Evolutionary conservation across 2,113 vertebrate genomes (phyloP).

Genomic region (Hirundichthys speculiger): DNA sequence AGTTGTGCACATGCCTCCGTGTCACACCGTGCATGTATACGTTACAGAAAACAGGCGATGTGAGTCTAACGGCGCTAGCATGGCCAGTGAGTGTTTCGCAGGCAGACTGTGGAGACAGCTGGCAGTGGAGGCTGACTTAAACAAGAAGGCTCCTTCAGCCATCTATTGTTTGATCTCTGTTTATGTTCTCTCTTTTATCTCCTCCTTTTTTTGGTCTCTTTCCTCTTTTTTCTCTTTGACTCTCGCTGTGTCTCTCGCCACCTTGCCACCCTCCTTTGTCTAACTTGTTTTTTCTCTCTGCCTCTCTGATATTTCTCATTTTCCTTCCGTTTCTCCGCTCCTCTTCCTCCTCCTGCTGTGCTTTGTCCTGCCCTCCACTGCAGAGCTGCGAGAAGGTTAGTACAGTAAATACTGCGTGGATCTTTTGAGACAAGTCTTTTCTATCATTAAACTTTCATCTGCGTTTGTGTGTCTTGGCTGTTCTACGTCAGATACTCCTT

Average conservation of each 20-base stretch:
- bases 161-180: conserved; percentile 22
- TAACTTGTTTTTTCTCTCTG: conserved; percentile 60
- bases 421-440: conserved; percentile 79
- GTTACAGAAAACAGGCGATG: conserved; percentile 32
- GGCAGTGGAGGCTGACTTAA: conserved; percentile 27
- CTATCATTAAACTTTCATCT: conserved; percentile 63
- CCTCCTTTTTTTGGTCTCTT: conserved; percentile 9
- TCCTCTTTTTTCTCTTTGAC: conserved; percentile 18
- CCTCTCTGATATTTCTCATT: conserved; percentile 52
- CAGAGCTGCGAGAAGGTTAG: conserved; percentile 95
- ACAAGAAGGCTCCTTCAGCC: conserved; percentile 45
- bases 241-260: conserved; percentile 31
- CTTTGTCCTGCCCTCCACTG: conserved; percentile 90
- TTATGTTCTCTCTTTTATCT: conserved; percentile 27
- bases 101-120: conserved; percentile 56
- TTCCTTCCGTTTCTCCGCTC: conserved; percentile 34
- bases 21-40: conserved; percentile 13
- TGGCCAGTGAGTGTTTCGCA: conserved; percentile 65
- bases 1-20: conserved; percentile 22
- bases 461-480: conserved; percentile 45
- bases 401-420: conserved; percentile 73
- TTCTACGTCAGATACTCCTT: conserved; percentile 37
- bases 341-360: conserved; percentile 66
- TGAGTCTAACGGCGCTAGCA: conserved; percentile 64
- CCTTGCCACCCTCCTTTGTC: conserved; percentile 35